Base-by-base conservation (phyloP, 2,113 vertebrate species). In the Xiphophorus couchianus region DNA sequence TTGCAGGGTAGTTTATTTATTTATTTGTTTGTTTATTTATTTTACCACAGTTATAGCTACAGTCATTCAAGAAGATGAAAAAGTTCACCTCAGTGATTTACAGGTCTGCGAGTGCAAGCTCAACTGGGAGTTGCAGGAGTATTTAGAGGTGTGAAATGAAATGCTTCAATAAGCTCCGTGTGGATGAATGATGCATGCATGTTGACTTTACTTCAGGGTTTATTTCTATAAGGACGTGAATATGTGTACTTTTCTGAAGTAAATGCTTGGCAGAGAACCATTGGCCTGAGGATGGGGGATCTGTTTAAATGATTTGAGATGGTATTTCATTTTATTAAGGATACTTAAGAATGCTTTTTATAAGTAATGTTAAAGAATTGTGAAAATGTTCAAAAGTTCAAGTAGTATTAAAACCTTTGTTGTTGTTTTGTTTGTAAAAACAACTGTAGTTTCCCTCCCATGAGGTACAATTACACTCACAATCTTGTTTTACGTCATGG, bases 141-240 rank as follows among this genome's bases (percentile, higher is more conserved):
- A 78, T 79, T 68, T 66, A 72, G 17, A 77, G 78, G 62, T 84
- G 66, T 84, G 86, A 87, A 87, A 86, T 84, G 62, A 77, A 76
- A 73, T 61, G 12, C 73, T 61, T 66, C 71, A 85, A 80, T 62
- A 62, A 83, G 67, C 71, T 39, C 65, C 70, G 2, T 44, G 81
- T 89, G 77, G 68, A 79, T 84, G 61, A 48, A 48, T 19, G 58
- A 22, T 51, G 81, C 37, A 61, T 84, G 81, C 62, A 68, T 91
- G 75, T 92, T 90, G 81, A 88, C 81, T 87, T 84, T 75, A 73
- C 83, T 80, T 66, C 71, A 72, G 85, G 77, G 13, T 51, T 13
- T 81, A 85, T 81, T 73, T 77, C 90, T 81, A 22, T 78, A 27
- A 74, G 78, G 79, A 84, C 81, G 48, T 80, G 69, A 77, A 84